Conservation (phyloP, 2,113 vertebrate genomes). For the Nibea albiflora region DNA sequence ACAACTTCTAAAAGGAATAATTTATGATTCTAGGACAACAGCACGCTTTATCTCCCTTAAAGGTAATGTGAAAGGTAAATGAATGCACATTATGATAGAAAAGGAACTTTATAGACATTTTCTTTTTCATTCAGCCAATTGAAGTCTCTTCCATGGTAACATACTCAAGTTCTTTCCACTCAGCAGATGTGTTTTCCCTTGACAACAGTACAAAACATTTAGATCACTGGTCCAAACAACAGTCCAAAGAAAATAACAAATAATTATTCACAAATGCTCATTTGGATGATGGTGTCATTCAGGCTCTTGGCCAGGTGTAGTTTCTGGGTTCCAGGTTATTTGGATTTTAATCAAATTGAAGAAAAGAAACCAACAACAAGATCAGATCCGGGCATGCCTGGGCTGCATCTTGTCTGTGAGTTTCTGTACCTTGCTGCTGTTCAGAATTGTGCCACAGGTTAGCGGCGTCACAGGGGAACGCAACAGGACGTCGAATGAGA, state of each 20-base stretch:
- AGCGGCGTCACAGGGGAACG: background rate
- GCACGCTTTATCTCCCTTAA: background rate
- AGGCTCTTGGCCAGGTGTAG: background rate
- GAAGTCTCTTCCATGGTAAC: background rate
- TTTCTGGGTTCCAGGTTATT: background rate
- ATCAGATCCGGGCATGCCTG: background rate
- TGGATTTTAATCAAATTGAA: background rate
- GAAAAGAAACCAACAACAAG: background rate
- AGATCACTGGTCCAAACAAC: background rate
- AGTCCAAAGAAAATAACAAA: background rate
- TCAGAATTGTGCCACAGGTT: background rate
- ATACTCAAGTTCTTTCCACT: background rate
- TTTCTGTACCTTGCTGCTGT: background rate
- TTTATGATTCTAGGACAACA: background rate
- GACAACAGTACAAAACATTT: slow-evolving; percentile 8
- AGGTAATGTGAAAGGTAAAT: background rate
- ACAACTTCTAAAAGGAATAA: background rate
- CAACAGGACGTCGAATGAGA: slow-evolving; percentile 7
- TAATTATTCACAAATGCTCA: slow-evolving; percentile 9
- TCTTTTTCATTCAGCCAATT: background rate
- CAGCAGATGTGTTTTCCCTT: background rate
- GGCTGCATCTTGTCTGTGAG: background rate
- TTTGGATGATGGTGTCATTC: background rate
- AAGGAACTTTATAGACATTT: background rate
- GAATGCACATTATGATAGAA: background rate